Percentiles rank a stretch among this genome's conserved stretches.
Conservation (phyloP, 2,797 vertebrate genomes). For the Chelon labrosus region DNA sequence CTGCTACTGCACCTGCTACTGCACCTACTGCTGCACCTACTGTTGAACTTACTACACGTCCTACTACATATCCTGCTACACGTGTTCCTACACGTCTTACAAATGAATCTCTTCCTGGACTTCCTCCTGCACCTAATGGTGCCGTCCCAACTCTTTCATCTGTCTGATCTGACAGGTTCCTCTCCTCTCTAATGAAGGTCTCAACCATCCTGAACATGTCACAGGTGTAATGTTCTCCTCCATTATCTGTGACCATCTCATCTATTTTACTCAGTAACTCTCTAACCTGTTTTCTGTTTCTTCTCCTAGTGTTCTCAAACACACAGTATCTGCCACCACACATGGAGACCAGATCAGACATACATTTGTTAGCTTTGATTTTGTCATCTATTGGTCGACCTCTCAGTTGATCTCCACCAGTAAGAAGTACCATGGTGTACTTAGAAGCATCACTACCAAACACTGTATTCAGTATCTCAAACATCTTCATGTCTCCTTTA, state of each 20-base stretch:
- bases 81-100: too few relatives aligned
- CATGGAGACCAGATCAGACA: slow-evolving; percentile 5
- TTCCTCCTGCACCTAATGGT: too few relatives aligned
- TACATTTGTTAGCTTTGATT: not conserved
- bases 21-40: too few relatives aligned
- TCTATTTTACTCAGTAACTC: slow-evolving; percentile 26
- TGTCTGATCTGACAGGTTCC: not conserved
- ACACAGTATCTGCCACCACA: slow-evolving; percentile 35
- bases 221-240: slow-evolving; percentile 8
- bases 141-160: too few relatives aligned
- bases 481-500: not conserved
- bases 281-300: slow-evolving; percentile 23
- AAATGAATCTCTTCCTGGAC: too few relatives aligned
- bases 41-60: too few relatives aligned
- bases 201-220: not conserved
- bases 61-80: too few relatives aligned
- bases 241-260: slow-evolving; percentile 24
- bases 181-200: not conserved
- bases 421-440: not conserved
- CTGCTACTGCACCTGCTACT: too few relatives aligned
- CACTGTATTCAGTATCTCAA: not conserved
- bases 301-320: slow-evolving; percentile 28
- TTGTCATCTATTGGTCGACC: not conserved
- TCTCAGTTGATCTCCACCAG: not conserved
- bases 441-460: not conserved